Percentiles rank a stretch among this genome's conserved stretches.
Conservation (phyloP, 2,113 vertebrate genomes). For the Eurystomus gularis region DNA sequence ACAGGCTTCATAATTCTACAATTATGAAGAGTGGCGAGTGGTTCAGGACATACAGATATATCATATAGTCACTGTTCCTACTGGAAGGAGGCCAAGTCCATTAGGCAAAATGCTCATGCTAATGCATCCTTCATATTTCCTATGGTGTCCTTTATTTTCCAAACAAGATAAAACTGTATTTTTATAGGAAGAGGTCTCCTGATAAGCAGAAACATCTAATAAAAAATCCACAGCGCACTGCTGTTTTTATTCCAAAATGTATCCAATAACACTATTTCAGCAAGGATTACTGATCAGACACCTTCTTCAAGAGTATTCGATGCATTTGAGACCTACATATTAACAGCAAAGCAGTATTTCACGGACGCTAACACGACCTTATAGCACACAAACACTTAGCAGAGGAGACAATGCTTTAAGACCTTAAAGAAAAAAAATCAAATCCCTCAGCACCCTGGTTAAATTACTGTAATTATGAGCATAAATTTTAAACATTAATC, state of each 20-base stretch:
- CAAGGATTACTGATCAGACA: neutral
- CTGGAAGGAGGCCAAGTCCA: neutral
- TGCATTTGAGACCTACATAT: neutral
- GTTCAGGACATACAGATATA: neutral
- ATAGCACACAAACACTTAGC: rapidly evolving
- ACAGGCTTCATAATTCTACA: neutral
- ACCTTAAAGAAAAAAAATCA: neutral
- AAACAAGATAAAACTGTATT: neutral
- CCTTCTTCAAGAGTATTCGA: neutral
- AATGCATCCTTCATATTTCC: neutral
- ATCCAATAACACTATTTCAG: neutral
- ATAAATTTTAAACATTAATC: neutral
- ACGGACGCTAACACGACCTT: rapidly evolving
- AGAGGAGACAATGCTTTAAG: neutral
- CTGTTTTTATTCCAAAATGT: neutral
- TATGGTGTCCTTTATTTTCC: neutral
- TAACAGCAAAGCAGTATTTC: neutral
- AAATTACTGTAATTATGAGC: neutral
- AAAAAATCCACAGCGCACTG: neutral
- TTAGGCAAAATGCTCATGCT: neutral
- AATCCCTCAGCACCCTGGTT: neutral
- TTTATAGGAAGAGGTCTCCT: neutral
- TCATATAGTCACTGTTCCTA: neutral
- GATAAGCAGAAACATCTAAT: neutral
- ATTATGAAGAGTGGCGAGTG: neutral